These are phyloP conservation scores for Columba livia DNA, from an alignment of 2,113 vertebrate species.

Conservation along the genomic window DNA sequence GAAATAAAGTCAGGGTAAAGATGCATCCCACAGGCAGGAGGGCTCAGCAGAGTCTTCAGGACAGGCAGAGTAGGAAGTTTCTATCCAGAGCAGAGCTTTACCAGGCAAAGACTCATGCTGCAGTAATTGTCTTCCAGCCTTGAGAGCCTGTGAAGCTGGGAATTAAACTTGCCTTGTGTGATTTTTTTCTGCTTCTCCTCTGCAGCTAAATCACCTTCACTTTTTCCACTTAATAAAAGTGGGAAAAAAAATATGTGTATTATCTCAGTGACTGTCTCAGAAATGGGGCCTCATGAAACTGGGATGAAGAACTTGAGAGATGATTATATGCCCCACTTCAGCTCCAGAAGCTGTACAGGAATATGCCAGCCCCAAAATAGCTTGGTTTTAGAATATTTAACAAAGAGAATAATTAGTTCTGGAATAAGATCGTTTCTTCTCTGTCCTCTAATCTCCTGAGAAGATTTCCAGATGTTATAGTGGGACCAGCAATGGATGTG, in stretches of 20 bases:
- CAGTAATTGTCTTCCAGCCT: not conserved
- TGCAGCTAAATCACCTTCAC: not conserved
- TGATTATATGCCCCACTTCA: not conserved
- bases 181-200: not conserved
- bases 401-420: not conserved
- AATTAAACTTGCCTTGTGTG: constrained; percentile 22
- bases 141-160: constrained; percentile 14
- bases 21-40: not conserved
- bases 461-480: not conserved
- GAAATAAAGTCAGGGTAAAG: not conserved
- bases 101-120: not conserved
- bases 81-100: not conserved
- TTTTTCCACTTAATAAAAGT: not conserved
- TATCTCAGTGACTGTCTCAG: not conserved
- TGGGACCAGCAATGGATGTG: not conserved
- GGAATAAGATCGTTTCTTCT: not conserved
- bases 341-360: not conserved
- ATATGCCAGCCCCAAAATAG: not conserved
- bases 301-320: not conserved
- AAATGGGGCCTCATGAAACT: not conserved
- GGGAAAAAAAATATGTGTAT: not conserved
- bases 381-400: not conserved
- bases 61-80: not conserved
- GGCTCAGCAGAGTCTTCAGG: not conserved
- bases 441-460: not conserved